Base-by-base conservation (phyloP, 1,140 invertebrate genomes). In the Heterodera carotae region DNA sequence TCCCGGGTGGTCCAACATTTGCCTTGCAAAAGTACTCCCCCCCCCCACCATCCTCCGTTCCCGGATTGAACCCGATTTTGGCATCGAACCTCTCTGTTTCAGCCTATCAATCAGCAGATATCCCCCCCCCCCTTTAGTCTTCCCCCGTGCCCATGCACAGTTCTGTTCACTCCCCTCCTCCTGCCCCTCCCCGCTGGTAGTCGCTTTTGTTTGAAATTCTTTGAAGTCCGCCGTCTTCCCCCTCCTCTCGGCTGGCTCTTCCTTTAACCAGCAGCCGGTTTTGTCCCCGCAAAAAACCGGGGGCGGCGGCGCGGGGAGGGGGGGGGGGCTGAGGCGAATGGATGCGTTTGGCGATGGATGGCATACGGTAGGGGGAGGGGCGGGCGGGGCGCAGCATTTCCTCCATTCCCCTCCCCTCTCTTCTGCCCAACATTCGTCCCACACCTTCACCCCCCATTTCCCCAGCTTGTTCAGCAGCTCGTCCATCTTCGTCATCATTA, bases 301-400 rank as follows among this genome's bases (percentile, higher is more conserved):
- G 33, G 33, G 62, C n/a, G n/a, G n/a, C n/a, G n/a, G n/a, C n/a
- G n/a, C n/a, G n/a, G n/a, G n/a, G n/a, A n/a, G n/a, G n/a, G 62
- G 62, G 33, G 33, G 62, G 5, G 10, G 33, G 22, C 7, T 1
- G 2, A 62, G 62, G 62, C n/a, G 62, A 34, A 34, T 34, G 62
- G 25, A 66, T 18, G 62, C n/a, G n/a, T n/a, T n/a, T n/a, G n/a
- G n/a, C n/a, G 62, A 66, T 25, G 48, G 48, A 56, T 22, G 48
- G 48, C 48, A 56, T 66, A 66, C 62, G 62, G 62, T 66, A 66
- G 33, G 27, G 62, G 62, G 7, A 25, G 62, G 62, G 33, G 62
- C 7, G 12, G 62, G 62, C 15, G 7, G 62, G 27, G 33, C 62
- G 27, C n/a, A 34, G 27, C 33, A n/a, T 34, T 34, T 29, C 62